These are phyloP conservation scores for Lithobates sylvaticus DNA, from an alignment of 2,797 vertebrate genomes.

Conservation along the genomic window DNA sequence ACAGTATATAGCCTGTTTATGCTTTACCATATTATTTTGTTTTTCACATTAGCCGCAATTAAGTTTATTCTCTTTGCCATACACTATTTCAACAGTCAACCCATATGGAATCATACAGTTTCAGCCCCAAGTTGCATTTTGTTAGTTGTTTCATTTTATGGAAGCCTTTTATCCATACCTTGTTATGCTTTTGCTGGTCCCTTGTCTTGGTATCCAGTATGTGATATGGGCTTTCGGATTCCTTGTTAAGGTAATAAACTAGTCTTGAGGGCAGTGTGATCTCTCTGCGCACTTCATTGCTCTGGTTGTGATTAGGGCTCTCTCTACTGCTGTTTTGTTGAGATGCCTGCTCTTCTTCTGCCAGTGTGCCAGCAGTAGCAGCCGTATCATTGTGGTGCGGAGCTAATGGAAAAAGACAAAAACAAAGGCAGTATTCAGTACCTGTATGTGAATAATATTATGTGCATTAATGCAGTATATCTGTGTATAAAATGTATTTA, in stretches of 20 bases:
- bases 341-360: conserved; percentile 71
- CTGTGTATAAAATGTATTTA: too few species aligned
- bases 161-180: conserved; percentile 78
- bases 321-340: conserved; percentile 70
- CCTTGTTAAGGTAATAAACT: conserved; percentile 94
- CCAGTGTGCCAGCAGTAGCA: conserved; percentile 68
- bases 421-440: conserved; percentile 18
- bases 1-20: too few species aligned
- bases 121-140: too few species aligned
- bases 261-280: conserved; percentile 93
- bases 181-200: conserved; percentile 85
- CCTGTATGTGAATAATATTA: neutral
- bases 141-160: neutral
- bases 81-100: too few species aligned
- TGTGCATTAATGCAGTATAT: neutral
- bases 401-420: conserved; percentile 67
- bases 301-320: conserved; percentile 77
- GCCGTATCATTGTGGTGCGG: conserved; percentile 78
- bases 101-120: too few species aligned
- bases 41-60: neutral
- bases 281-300: conserved; percentile 81
- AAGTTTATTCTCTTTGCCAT: neutral
- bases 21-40: too few species aligned
- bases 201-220: conserved; percentile 90
- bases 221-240: conserved; percentile 93